Conservation (phyloP, 2,797 vertebrate species). For the Squalus acanthias region DNA sequence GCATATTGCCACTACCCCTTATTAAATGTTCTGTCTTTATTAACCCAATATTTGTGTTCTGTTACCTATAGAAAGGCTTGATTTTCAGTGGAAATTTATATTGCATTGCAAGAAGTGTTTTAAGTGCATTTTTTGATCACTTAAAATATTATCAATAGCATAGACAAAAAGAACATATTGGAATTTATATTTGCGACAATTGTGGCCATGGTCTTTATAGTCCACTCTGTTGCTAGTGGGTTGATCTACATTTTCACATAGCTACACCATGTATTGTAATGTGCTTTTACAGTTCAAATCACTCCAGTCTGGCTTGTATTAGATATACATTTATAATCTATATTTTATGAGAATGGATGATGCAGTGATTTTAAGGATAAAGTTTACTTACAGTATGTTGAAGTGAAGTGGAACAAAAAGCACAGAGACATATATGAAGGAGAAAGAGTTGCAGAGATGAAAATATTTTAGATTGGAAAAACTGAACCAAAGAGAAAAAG, state of each 20-base stretch:
- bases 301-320: not conserved
- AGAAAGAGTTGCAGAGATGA: not conserved
- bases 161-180: not conserved
- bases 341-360: not conserved
- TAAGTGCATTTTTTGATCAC: not conserved
- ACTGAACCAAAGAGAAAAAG: conserved; percentile 1
- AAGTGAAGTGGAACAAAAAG: conserved; percentile 10
- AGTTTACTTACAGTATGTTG: not conserved
- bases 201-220: not conserved
- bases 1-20: not conserved
- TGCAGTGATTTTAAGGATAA: not conserved
- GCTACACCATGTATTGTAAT: not conserved
- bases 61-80: not conserved
- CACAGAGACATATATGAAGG: not conserved
- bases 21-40: conserved; percentile 1
- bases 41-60: not conserved
- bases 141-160: not conserved
- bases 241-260: not conserved
- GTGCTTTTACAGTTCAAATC: not conserved
- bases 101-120: not conserved
- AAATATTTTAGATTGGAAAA: conserved; percentile 18
- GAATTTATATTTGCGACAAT: not conserved
- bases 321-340: not conserved
- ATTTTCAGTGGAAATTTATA: not conserved
- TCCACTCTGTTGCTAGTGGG: not conserved